phyloP scores from a whole-genome alignment of 2,888 invertebrate genomes.

The Hypolimnas misippus region DNA sequence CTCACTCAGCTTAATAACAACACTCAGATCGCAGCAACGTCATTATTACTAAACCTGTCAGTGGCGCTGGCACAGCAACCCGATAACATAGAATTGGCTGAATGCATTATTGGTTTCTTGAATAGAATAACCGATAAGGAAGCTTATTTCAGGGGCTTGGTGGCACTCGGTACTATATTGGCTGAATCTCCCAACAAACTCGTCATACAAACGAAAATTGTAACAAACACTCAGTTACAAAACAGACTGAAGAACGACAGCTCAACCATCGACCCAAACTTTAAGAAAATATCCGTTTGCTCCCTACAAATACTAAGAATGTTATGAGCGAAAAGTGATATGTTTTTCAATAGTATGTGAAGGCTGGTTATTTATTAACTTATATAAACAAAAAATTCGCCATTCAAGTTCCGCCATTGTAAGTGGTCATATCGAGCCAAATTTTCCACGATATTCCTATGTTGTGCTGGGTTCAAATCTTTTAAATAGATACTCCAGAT shows the following conservation, averaged over 20 bases:
- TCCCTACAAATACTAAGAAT: constrained; percentile 72
- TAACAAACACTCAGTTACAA: constrained; percentile 61
- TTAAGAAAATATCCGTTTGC: constrained; percentile 67
- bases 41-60: constrained; percentile 88
- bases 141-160: constrained; percentile 88
- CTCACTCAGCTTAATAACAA: constrained; percentile 84
- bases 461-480: too few species aligned
- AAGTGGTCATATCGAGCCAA: too few species aligned
- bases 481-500: too few species aligned
- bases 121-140: constrained; percentile 86
- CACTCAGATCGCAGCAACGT: constrained; percentile 89
- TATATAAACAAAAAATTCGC: not conserved
- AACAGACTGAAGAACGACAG: constrained; percentile 71
- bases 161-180: constrained; percentile 90
- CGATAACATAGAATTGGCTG: constrained; percentile 81
- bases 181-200: constrained; percentile 73
- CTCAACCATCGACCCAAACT: constrained; percentile 57
- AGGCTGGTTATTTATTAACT: constrained; percentile 34
- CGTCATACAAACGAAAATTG: constrained; percentile 68
- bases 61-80: constrained; percentile 84
- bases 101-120: constrained; percentile 82
- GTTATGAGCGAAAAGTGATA: constrained; percentile 57
- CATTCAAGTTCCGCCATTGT: too few species aligned
- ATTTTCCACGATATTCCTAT: too few species aligned
- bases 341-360: constrained; percentile 17